These are phyloP conservation scores for Hypomecis punctinalis DNA, from an alignment of 2,888 invertebrate species.

Conservation along the genomic window DNA sequence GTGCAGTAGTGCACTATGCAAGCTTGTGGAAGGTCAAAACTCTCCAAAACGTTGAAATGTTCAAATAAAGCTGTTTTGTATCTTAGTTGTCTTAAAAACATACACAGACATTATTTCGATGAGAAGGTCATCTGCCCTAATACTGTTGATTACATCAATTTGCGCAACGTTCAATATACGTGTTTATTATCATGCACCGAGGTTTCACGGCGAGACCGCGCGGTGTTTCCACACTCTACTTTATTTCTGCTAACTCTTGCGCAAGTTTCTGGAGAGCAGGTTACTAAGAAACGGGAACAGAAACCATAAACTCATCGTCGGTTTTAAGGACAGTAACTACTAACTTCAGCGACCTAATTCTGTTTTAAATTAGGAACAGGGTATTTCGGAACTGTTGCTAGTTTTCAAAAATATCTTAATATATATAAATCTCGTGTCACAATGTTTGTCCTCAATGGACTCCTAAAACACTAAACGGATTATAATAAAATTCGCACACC, in stretches of 20 bases:
- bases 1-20: too few species aligned
- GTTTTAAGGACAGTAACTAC: slow-evolving; percentile 49
- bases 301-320: slow-evolving; percentile 52
- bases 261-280: slow-evolving; percentile 57
- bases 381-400: slow-evolving; percentile 6
- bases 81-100: slow-evolving; percentile 34
- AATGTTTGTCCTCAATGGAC: too few species aligned
- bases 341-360: slow-evolving; percentile 43
- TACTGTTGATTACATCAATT: slow-evolving; percentile 63
- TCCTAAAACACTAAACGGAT: too few species aligned
- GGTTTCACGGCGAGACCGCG: slow-evolving; percentile 50
- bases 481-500: too few species aligned
- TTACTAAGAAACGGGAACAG: slow-evolving; percentile 51
- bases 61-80: too few species aligned
- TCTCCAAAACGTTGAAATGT: too few species aligned
- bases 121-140: slow-evolving; percentile 37
- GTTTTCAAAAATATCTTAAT: neutral
- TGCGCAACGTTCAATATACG: slow-evolving; percentile 53
- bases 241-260: slow-evolving; percentile 73
- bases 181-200: slow-evolving; percentile 45
- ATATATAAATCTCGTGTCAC: too few species aligned
- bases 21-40: too few species aligned
- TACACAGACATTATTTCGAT: too few species aligned
- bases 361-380: slow-evolving; percentile 23
- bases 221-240: slow-evolving; percentile 62